phyloP scores from a whole-genome alignment of 2,113 vertebrate genomes.

The Piaya cayana region DNA sequence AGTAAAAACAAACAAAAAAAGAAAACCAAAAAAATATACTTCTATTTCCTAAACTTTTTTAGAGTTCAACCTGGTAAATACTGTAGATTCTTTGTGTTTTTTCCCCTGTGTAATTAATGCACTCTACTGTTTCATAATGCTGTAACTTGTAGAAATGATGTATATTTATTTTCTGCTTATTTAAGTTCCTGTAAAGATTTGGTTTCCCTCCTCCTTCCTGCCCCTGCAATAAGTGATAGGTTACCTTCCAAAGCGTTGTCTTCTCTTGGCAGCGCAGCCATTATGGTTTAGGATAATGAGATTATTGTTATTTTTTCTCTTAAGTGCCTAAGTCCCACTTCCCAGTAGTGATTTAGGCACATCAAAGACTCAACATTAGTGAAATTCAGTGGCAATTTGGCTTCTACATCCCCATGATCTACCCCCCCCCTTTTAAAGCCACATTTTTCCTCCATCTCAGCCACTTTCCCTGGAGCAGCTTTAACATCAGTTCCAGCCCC shows the following conservation, averaged over 20 bases:
- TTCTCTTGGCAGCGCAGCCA: neutral
- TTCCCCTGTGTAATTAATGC: constrained; percentile 71
- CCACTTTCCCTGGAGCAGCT: constrained; percentile 62
- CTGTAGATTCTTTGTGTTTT: constrained; percentile 64
- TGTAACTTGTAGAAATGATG: constrained; percentile 81
- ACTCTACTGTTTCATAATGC: constrained; percentile 81
- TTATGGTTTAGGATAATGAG: neutral
- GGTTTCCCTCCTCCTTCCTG: constrained; percentile 3
- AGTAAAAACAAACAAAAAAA: constrained; percentile 28
- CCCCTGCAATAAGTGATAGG: neutral
- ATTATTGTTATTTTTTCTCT: neutral
- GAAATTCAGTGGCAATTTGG: neutral
- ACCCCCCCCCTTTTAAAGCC: neutral
- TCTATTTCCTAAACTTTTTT: constrained; percentile 65
- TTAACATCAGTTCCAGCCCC: constrained; percentile 53
- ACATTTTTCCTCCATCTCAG: neutral
- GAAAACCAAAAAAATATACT: neutral
- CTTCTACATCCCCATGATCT: neutral
- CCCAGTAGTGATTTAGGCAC: constrained; percentile 20
- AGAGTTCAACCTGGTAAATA: constrained; percentile 72
- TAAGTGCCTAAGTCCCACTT: constrained; percentile 39
- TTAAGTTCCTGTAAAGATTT: constrained; percentile 77
- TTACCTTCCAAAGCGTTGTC: constrained; percentile 23
- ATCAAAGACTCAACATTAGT: neutral
- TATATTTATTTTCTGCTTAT: constrained; percentile 87